Conservation (phyloP, 2,113 vertebrate species). For the Calypte anna region DNA sequence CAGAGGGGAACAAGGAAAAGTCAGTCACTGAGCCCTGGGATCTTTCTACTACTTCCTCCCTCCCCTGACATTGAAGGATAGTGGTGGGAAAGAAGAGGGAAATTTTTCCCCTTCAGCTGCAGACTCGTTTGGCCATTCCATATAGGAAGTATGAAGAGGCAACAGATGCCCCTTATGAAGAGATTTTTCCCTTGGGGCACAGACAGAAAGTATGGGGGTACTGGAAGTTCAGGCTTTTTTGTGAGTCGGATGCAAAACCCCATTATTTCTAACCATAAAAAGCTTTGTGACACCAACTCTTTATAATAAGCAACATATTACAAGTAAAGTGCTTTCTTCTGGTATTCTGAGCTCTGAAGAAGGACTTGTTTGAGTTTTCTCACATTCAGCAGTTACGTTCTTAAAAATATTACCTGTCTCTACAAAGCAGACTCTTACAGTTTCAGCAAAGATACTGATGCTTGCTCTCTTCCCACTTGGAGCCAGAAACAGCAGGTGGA, state of each 20-base stretch:
- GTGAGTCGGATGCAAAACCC: not conserved
- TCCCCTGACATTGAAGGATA: not conserved
- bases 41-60: not conserved
- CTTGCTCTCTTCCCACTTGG: not conserved
- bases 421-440: not conserved
- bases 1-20: not conserved
- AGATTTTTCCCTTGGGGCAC: not conserved
- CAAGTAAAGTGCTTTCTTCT: not conserved
- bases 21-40: not conserved
- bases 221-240: not conserved
- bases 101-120: not conserved
- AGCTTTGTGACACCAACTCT: not conserved
- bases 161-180: not conserved
- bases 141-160: not conserved
- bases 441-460: not conserved
- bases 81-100: not conserved
- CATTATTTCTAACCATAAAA: not conserved
- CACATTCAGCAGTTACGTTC: not conserved
- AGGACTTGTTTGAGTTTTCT: not conserved
- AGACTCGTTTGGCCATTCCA: not conserved
- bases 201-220: not conserved
- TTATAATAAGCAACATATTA: not conserved
- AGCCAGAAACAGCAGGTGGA: not conserved
- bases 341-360: not conserved
- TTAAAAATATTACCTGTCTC: not conserved